These are phyloP conservation scores for Dasysyrphus albostriatus DNA, from an alignment of 2,888 invertebrate genomes.

Conservation along the genomic window DNA sequence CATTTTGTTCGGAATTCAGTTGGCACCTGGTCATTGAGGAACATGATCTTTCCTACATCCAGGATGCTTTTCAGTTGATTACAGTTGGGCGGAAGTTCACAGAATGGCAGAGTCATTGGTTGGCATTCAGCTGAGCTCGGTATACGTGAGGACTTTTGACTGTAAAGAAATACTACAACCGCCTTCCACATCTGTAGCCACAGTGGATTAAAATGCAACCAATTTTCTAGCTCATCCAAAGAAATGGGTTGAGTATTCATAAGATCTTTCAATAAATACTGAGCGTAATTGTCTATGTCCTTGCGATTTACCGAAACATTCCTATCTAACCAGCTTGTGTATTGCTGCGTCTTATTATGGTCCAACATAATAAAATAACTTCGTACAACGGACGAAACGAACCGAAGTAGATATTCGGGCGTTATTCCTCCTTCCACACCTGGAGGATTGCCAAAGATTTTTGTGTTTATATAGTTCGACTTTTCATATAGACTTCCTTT, in stretches of 20 bases:
- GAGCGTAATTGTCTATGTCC: conserved; percentile 55
- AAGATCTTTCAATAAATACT: conserved; percentile 41
- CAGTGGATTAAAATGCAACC: conserved; percentile 60
- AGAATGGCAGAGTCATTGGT: conserved; percentile 43
- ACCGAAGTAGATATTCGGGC: conserved; percentile 16
- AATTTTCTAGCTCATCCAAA: conserved; percentile 59
- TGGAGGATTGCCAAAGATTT: conserved; percentile 52
- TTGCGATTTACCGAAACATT: conserved; percentile 37
- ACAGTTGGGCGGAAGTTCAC: conserved; percentile 44
- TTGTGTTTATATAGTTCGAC: conserved; percentile 52
- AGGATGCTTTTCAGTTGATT: conserved; percentile 79
- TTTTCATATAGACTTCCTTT: conserved; percentile 59
- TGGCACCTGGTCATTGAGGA: conserved; percentile 92
- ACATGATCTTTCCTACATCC: conserved; percentile 91
- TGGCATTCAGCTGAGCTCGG: conserved; percentile 3
- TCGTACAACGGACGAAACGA: conserved; percentile 55
- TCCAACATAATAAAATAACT: conserved; percentile 61
- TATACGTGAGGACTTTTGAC: background rate
- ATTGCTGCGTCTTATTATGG: conserved; percentile 54
- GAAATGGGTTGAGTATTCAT: conserved; percentile 55
- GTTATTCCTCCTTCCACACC: conserved; percentile 61
- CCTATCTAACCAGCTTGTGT: conserved; percentile 48
- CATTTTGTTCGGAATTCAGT: conserved; percentile 90
- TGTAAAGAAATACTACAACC: conserved; percentile 48
- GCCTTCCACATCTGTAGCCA: conserved; percentile 60